Percentiles rank a stretch among this genome's conserved stretches.
Evolutionary conservation across 2,888 invertebrate genomes (phyloP).

Genomic region (Sicus ferrugineus): DNA sequence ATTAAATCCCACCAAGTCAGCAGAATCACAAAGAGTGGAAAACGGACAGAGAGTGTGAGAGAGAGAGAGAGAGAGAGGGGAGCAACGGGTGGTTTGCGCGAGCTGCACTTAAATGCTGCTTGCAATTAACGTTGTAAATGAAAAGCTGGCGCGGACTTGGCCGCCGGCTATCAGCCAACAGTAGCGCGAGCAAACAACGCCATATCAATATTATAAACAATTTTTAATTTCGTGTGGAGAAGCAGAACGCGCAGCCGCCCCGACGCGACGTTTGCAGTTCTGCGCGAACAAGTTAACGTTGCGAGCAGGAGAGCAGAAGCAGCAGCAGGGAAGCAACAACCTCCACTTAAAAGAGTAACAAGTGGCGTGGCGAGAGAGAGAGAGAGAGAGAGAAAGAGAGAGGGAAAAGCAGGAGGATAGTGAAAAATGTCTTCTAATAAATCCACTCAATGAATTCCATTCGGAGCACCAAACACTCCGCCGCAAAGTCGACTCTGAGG

Average conservation of each 20-base stretch:
- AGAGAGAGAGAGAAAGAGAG: background rate
- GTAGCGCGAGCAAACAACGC: constrained; percentile 22
- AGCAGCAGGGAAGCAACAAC: constrained; percentile 1
- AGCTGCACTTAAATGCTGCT: constrained; percentile 2
- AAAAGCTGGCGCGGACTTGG: background rate
- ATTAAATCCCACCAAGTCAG: too few relatives aligned
- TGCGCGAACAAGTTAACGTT: background rate
- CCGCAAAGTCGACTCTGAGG: constrained; percentile 7
- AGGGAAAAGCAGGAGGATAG: background rate
- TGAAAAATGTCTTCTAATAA: constrained; percentile 14
- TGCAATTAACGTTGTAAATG: constrained; percentile 16
- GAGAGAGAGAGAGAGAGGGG: too few relatives aligned
- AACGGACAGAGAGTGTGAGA: too few relatives aligned
- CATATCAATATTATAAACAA: constrained; percentile 25
- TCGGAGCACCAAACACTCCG: background rate
- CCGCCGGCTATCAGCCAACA: background rate
- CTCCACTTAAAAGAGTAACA: background rate
- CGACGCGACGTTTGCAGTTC: background rate
- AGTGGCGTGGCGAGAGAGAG: background rate
- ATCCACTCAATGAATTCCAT: constrained; percentile 6
- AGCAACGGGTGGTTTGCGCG: too few relatives aligned
- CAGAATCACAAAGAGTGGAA: too few relatives aligned
- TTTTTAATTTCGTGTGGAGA: constrained; percentile 25
- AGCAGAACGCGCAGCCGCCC: background rate
- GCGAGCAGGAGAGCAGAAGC: background rate